Conservation (phyloP, 2,113 vertebrate species). For the Chinchilla lanigera region DNA sequence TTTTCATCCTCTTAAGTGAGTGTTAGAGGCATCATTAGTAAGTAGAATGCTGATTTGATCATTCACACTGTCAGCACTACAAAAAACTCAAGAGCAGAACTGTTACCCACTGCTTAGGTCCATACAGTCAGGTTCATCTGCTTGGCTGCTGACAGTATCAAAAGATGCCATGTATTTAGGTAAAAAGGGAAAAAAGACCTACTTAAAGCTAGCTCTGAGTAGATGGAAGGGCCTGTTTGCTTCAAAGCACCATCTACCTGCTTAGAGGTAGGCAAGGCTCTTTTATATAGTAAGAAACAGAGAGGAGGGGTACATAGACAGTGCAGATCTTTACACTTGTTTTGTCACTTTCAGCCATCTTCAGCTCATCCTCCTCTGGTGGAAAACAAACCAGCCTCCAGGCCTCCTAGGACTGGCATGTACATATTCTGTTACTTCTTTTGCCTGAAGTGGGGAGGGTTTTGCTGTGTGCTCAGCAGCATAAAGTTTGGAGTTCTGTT, state of each 20-base stretch:
- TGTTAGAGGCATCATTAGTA: background rate
- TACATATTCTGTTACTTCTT: background rate
- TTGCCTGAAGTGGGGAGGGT: background rate
- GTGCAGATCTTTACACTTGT: background rate
- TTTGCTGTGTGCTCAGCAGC: background rate
- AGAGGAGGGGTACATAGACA: background rate
- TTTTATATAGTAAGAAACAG: background rate
- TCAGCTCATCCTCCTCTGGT: background rate
- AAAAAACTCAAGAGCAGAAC: background rate
- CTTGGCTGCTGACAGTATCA: background rate
- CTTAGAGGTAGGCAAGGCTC: background rate
- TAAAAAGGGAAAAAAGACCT: background rate
- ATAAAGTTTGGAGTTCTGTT: background rate
- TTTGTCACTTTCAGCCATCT: background rate
- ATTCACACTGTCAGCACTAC: background rate
- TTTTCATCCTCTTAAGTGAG: background rate
- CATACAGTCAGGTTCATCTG: background rate
- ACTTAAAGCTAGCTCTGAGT: background rate
- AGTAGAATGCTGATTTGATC: background rate
- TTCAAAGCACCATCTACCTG: background rate
- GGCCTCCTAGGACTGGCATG: background rate
- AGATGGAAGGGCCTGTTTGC: background rate
- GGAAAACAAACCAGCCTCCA: background rate
- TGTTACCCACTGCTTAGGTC: background rate
- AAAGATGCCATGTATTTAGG: background rate